Percentiles rank a stretch among this genome's conserved stretches.
Evolutionary conservation across 2,888 invertebrate genomes (phyloP).

Genomic region (Coenonympha arcania): DNA sequence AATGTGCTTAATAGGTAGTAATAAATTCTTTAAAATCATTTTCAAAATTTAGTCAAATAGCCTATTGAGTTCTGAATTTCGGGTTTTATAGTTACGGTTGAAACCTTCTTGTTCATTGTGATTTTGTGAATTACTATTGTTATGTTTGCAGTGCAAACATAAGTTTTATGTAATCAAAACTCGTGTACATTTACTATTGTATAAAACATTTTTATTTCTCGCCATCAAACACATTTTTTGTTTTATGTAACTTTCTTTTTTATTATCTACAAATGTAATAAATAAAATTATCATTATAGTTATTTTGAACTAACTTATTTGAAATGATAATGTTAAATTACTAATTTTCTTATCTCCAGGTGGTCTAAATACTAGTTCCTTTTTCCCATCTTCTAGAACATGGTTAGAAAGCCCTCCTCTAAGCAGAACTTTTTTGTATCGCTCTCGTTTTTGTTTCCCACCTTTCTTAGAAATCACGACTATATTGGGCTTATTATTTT

Average conservation of each 20-base stretch:
- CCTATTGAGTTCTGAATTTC: too few species aligned
- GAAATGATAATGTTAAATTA: slow-evolving; percentile 53
- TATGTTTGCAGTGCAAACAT: not conserved
- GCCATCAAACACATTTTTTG: too few species aligned
- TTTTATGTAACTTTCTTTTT: too few species aligned
- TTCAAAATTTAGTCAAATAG: too few species aligned
- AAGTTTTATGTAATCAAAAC: not conserved
- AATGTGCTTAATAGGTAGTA: too few species aligned
- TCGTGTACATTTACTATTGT: too few species aligned
- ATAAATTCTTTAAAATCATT: too few species aligned
- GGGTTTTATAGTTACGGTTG: slow-evolving; percentile 5
- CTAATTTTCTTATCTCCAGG: slow-evolving; percentile 44
- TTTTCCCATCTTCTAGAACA: slow-evolving; percentile 36
- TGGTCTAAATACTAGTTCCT: slow-evolving; percentile 48
- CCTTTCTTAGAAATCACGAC: slow-evolving; percentile 32
- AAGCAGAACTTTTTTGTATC: slow-evolving; percentile 27
- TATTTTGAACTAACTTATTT: slow-evolving; percentile 32
- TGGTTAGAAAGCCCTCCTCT: slow-evolving; percentile 29
- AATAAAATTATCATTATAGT: not conserved
- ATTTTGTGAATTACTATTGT: slow-evolving; percentile 6
- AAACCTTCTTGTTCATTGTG: slow-evolving; percentile 8
- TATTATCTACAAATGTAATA: too few species aligned
- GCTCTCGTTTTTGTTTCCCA: slow-evolving; percentile 16
- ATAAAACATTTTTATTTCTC: too few species aligned
- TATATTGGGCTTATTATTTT: slow-evolving; percentile 24